Evolutionary conservation across 2,113 vertebrate genomes (phyloP).

Genomic region (Pachypanchax playfairii): DNA sequence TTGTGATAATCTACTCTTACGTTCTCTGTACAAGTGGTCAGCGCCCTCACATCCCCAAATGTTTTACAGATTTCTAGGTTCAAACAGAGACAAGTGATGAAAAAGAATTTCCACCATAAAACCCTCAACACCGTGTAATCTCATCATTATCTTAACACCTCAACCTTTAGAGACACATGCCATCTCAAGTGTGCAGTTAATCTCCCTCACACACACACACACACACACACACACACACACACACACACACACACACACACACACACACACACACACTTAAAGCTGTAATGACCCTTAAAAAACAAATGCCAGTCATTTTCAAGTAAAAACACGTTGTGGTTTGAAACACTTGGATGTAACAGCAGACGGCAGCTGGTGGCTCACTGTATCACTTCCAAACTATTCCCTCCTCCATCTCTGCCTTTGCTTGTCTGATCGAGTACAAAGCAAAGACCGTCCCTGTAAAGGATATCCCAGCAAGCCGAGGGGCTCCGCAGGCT

Average conservation of each 20-base stretch:
- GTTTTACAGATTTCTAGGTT: conserved; percentile 29
- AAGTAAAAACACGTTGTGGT: conserved; percentile 61
- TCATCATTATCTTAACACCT: conserved; percentile 53
- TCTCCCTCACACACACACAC: conserved; percentile 56
- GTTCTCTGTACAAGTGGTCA: conserved; percentile 17
- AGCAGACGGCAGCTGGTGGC: conserved; percentile 73
- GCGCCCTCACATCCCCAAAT: not conserved
- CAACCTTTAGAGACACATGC: conserved; percentile 57
- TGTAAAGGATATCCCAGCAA: conserved; percentile 73
- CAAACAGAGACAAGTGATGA: conserved; percentile 15
- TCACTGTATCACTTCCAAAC: conserved; percentile 69
- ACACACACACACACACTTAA: conserved; percentile 52
- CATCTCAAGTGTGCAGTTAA: conserved; percentile 62
- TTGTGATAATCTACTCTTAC: not conserved
- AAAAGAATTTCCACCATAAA: conserved; percentile 52
- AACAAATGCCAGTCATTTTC: conserved; percentile 46
- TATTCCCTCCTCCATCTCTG: conserved; percentile 62
- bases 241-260: conserved; percentile 49
- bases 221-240: conserved; percentile 20
- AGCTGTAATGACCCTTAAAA: not conserved
- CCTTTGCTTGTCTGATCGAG: conserved; percentile 45
- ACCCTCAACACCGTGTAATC: conserved; percentile 50
- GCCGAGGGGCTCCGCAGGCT: conserved; percentile 48
- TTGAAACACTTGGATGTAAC: conserved; percentile 39
- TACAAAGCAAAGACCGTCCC: conserved; percentile 59